Evolutionary conservation across 2,113 vertebrate genomes (phyloP).

Genomic region (Tachycineta bicolor): DNA sequence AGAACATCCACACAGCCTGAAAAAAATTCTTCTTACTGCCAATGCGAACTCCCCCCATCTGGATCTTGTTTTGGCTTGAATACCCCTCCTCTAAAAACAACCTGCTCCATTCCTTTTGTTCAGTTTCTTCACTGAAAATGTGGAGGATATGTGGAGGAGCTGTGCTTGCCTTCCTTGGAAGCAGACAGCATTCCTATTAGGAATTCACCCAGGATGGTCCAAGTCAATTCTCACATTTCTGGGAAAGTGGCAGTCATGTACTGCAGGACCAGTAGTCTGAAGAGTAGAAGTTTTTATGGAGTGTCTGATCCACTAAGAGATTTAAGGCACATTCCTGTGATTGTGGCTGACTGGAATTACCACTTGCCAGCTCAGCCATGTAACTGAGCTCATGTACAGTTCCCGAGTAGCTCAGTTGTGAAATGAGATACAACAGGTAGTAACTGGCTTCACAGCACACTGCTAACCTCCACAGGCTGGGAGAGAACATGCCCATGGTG

Average conservation of each 20-base stretch:
- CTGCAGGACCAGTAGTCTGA: not conserved
- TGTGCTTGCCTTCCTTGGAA: not conserved
- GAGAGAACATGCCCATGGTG: not conserved
- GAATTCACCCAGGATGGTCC: not conserved
- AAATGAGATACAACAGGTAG: not conserved
- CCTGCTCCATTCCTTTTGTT: not conserved
- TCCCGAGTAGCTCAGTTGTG: not conserved
- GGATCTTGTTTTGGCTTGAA: not conserved
- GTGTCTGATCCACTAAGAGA: not conserved
- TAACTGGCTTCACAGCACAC: not conserved
- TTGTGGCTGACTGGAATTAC: not conserved
- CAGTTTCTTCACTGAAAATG: not conserved
- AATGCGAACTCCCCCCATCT: not conserved
- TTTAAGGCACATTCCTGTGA: not conserved
- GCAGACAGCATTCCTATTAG: not conserved
- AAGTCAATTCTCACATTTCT: not conserved
- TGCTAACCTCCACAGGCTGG: not conserved
- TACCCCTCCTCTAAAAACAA: not conserved
- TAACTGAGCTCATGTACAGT: not conserved
- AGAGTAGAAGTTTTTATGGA: not conserved
- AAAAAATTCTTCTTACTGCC: not conserved
- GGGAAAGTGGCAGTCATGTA: not conserved
- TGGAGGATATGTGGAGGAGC: not conserved
- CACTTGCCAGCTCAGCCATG: not conserved
- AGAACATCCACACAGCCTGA: not conserved